Evolutionary conservation across 1,140 invertebrate species (phyloP), one percentile per base, ranked within the genome.

Genomic region (Coenobita brevimanus): DNA sequence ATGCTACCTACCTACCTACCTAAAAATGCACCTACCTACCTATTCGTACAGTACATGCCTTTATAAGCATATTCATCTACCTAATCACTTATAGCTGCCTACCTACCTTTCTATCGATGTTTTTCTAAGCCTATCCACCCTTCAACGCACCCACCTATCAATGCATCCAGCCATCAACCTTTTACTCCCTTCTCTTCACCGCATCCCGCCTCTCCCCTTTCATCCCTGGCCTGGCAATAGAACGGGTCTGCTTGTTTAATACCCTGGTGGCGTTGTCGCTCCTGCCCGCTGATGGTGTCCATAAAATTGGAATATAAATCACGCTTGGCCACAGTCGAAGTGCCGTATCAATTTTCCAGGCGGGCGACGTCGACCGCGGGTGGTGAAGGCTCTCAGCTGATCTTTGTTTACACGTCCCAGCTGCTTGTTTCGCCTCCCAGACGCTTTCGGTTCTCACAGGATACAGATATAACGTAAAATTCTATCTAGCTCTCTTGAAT

Each of bases 271-370:
- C 36, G 80, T 82, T 82, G 80, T 82, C 80, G 80, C 41, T 82
- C 64, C 80, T 71, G 64, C 64, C 80, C 67, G 80, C 17, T 71
- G 80, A 82, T 82, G 64, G 80, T 62, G 64, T 62, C 80, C 80
- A 50, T 82, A 82, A 82, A 82, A 82, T 82, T 82, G 80, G 80
- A 82, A 82, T 71, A 82, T 82, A 82, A 82, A 82, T 82, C 80
- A 82, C 80, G 64, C 43, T 60, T 41, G 15, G 67, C 80, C 80
- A 71, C 80, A 82, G 80, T 82, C 24, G 62, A 82, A 64, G 80
- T 82, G 64, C 62, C n/a, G 80, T 82, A 82, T 82, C 80, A 82
- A 82, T 82, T 82, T 82, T 82, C 80, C 80, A 82, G 64, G 43
- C 64, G 80, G 64, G 67, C 80, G 80, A 69, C 80, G 80, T 30